A percentile compares a stretch with the other conserved stretches of the same genome.
Evolutionary conservation across 2,888 invertebrate species (phyloP).

Genomic region (Lissocephala sabroskyi): DNA sequence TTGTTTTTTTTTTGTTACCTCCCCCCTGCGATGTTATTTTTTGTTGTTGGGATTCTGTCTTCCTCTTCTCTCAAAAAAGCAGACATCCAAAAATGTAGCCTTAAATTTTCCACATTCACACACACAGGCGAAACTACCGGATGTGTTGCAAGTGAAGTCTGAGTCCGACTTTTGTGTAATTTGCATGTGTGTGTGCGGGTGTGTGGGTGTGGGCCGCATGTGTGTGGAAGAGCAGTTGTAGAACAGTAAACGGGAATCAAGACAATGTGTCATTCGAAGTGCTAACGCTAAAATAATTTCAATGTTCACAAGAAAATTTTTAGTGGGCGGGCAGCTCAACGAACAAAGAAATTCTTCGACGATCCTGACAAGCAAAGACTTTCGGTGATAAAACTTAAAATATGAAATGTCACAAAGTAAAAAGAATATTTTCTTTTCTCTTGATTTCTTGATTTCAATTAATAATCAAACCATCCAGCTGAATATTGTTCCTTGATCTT

Average conservation of each 20-base stretch:
- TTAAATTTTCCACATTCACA: slow-evolving; percentile 3
- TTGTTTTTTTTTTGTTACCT: neutral
- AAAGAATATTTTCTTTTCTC: too few species aligned
- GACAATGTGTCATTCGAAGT: neutral
- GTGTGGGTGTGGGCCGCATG: neutral
- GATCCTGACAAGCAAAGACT: too few species aligned
- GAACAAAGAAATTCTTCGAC: too few species aligned
- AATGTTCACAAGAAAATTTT: too few species aligned
- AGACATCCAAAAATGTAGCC: slow-evolving; percentile 5
- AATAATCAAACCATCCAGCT: too few species aligned
- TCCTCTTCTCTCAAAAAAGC: neutral
- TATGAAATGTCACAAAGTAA: too few species aligned
- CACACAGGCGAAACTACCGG: neutral
- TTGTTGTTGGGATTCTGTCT: neutral
- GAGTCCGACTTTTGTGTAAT: neutral
- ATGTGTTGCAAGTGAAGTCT: too few species aligned
- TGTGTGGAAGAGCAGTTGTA: neutral
- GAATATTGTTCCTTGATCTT: too few species aligned
- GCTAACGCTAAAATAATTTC: neutral
- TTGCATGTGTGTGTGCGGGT: neutral
- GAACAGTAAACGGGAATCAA: neutral
- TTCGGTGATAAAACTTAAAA: too few species aligned
- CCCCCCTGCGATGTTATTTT: neutral
- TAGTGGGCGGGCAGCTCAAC: too few species aligned
- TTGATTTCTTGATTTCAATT: too few species aligned